phyloP scores from a whole-genome alignment of 2,113 vertebrate genomes.

The Hyperoodon ampullatus region DNA sequence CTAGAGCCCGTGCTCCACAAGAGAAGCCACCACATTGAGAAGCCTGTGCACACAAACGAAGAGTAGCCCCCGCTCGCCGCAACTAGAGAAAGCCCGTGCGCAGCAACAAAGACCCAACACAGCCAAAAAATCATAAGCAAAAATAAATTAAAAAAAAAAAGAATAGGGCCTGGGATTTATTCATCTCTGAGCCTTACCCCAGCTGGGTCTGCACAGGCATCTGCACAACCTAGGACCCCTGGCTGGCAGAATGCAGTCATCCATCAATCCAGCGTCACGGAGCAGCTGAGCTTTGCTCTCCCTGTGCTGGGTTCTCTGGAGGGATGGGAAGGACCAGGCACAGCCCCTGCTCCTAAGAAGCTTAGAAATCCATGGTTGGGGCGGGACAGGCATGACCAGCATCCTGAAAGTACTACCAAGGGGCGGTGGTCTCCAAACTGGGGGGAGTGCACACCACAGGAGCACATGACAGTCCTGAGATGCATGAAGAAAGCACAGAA shows the following conservation, averaged over 20 bases:
- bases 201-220: neutral
- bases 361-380: neutral
- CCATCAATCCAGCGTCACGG: neutral
- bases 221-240: neutral
- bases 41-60: no score
- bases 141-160: no score
- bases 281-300: neutral
- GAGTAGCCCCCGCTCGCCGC: no score
- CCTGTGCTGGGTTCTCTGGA: neutral
- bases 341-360: neutral
- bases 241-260: neutral
- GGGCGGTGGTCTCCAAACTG: neutral
- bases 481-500: neutral
- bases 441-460: neutral
- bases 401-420: neutral
- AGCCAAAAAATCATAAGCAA: no score
- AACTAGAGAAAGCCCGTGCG: rapidly evolving
- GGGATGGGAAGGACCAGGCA: neutral
- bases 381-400: neutral
- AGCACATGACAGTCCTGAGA: neutral
- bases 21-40: no score
- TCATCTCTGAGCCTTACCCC: neutral
- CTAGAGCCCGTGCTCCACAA: no score
- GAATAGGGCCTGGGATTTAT: neutral
- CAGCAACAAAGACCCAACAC: no score